Evolutionary conservation across 2,113 vertebrate genomes (phyloP).

Genomic region (Eupsittula cactorum): DNA sequence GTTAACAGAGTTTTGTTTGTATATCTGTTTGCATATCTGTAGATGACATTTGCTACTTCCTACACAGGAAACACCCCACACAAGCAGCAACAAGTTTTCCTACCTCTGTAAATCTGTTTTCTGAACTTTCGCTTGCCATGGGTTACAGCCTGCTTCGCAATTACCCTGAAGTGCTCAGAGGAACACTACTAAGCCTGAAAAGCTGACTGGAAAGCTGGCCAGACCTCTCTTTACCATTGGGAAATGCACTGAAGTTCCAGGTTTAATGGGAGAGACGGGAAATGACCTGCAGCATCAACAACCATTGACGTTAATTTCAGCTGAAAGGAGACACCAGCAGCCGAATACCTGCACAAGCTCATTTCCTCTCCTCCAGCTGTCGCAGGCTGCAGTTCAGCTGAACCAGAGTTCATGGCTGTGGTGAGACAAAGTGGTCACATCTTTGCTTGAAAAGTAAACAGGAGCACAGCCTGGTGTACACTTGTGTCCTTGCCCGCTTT

Average conservation of each 20-base stretch:
- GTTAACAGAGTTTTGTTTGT: background rate
- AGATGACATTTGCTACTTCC: background rate
- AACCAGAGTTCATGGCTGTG: background rate
- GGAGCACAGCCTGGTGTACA: rapidly evolving
- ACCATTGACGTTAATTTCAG: background rate
- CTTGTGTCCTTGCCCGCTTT: background rate
- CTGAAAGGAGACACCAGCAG: background rate
- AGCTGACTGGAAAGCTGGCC: background rate
- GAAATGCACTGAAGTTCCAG: constrained; percentile 16
- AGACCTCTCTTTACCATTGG: constrained; percentile 8
- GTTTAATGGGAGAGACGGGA: background rate
- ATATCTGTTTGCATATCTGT: background rate
- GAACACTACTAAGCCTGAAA: background rate
- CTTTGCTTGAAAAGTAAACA: background rate
- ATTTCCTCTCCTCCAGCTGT: constrained; percentile 46
- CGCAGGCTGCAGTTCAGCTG: background rate
- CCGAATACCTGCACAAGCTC: background rate
- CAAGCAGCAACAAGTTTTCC: background rate
- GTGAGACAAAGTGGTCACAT: background rate
- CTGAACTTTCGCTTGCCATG: background rate
- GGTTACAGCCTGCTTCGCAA: background rate
- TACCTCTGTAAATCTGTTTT: background rate
- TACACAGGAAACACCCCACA: background rate
- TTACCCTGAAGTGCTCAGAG: background rate
- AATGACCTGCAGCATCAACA: constrained; percentile 48